Base-by-base conservation (phyloP, 2,113 vertebrate genomes). In the Girardinichthys multiradiatus region DNA sequence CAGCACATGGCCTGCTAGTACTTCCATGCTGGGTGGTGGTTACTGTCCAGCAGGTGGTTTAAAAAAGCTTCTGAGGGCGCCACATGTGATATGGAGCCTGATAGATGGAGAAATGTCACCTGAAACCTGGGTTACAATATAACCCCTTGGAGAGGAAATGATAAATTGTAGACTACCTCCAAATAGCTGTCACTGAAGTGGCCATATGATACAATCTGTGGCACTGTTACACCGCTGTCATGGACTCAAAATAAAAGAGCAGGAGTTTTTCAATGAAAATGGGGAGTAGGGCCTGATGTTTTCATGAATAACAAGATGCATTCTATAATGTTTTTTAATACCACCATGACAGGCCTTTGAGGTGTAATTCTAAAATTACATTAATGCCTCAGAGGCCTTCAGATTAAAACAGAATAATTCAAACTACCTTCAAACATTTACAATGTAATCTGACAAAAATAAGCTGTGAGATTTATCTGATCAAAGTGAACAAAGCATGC, bases 21-120 rank as follows among this genome's bases (percentile, higher is more conserved):
- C 59, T 58, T 33, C 1, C 60, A 60, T 45, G 60, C 57, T 65
- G 28, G 31, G 39, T 42, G 48, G 21, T 61, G 35, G 42, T 33
- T 17, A 17, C 51, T 39, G 80, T 72, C 37, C 78, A 70, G 76
- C 87, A 84, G 86, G 86, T 87, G 86, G 33, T 42, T n/a, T 82
- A 10, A 59, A 68, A 72, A 45, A 58, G 51, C 64, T 26, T 65
- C 58, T 61, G 61, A 68, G 60, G 76, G 76, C 75, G 64, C 67
- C 68, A 64, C 70, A 51, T 72, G 37, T 66, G 63, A 63, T 64
- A 7, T 30, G 61, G 51, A 62, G 30, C 29, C 74, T 70, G 67
- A 62, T 58, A 62, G 72, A 81, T 59, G 74, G 35, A 68, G 60
- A 77, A 45, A 39, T 73, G 57, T 74, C 76, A 63, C 61, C 61